Evolutionary conservation across 1,140 invertebrate genomes (phyloP).

Genomic region (Octopus sinensis): DNA sequence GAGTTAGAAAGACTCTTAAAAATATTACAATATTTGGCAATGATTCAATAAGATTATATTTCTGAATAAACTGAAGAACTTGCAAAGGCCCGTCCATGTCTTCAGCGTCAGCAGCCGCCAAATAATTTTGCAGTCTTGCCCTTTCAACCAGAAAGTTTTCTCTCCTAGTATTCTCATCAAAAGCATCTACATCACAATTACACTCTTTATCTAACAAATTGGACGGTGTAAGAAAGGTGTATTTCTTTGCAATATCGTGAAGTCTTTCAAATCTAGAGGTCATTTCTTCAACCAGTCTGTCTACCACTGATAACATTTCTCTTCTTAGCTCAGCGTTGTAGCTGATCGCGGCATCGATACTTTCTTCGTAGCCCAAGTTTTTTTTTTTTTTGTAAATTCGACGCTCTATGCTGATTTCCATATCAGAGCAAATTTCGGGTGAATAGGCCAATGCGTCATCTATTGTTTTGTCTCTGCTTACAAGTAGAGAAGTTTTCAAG

Average conservation of each 20-base stretch:
- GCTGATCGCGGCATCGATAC: not conserved
- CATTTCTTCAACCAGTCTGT: slow-evolving; percentile 11
- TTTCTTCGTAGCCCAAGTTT: not conserved
- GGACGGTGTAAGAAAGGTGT: not conserved
- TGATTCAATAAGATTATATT: slow-evolving; percentile 9
- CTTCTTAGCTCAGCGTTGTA: slow-evolving; percentile 1
- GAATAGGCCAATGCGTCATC: not conserved
- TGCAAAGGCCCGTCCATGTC: not conserved
- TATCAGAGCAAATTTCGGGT: not conserved
- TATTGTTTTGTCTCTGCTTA: not conserved
- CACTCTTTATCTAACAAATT: slow-evolving; percentile 7
- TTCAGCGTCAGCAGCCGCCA: slow-evolving; percentile 2
- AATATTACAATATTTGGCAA: not conserved
- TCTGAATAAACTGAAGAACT: slow-evolving; percentile 13
- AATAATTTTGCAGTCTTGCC: slow-evolving; percentile 5
- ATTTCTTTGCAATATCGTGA: slow-evolving; percentile 3
- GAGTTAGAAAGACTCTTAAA: too few species aligned
- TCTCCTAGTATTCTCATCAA: slow-evolving; percentile 1
- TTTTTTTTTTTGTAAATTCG: not conserved
- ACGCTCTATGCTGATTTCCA: slow-evolving; percentile 6
- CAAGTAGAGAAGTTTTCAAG: not conserved
- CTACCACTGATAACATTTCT: slow-evolving; percentile 11
- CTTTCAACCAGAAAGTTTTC: not conserved
- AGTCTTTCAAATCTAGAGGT: not conserved
- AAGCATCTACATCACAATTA: slow-evolving; percentile 1